Conservation (phyloP, 2,113 vertebrate species). For the Lonchura striata region DNA sequence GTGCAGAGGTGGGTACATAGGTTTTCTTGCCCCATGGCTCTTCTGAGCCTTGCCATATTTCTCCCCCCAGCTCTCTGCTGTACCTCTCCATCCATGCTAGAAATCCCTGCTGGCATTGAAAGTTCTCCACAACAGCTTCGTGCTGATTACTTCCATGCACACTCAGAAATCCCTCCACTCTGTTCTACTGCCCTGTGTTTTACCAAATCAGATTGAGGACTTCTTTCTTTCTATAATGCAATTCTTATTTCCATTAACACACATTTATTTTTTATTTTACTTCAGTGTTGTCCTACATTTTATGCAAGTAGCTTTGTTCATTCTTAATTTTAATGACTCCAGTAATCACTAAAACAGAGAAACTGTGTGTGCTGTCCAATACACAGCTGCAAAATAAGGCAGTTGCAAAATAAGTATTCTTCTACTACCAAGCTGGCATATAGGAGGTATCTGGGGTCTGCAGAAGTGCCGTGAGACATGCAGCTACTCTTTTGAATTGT, state of each 20-base stretch:
- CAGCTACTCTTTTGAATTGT: not conserved
- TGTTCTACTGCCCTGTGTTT: not conserved
- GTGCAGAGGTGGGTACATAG: not conserved
- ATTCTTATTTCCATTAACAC: not conserved
- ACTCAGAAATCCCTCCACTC: not conserved
- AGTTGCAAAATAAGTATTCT: not conserved
- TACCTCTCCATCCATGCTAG: not conserved
- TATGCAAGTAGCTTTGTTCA: not conserved
- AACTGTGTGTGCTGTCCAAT: not conserved
- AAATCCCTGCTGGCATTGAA: not conserved
- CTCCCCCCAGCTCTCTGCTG: not conserved
- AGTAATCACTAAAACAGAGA: not conserved
- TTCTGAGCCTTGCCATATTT: not conserved
- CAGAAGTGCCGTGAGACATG: not conserved
- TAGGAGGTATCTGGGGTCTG: not conserved
- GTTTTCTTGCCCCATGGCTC: not conserved
- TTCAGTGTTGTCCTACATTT: not conserved
- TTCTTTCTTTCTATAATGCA: not conserved
- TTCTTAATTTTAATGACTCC: not conserved
- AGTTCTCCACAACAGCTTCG: not conserved
- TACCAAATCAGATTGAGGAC: not conserved
- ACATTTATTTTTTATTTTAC: not conserved
- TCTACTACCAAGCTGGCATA: not conserved
- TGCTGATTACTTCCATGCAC: rapidly evolving
- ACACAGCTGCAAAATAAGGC: not conserved